Evolutionary conservation across 2,797 vertebrate species (phyloP).

Genomic region (Ceyx erithaca): DNA sequence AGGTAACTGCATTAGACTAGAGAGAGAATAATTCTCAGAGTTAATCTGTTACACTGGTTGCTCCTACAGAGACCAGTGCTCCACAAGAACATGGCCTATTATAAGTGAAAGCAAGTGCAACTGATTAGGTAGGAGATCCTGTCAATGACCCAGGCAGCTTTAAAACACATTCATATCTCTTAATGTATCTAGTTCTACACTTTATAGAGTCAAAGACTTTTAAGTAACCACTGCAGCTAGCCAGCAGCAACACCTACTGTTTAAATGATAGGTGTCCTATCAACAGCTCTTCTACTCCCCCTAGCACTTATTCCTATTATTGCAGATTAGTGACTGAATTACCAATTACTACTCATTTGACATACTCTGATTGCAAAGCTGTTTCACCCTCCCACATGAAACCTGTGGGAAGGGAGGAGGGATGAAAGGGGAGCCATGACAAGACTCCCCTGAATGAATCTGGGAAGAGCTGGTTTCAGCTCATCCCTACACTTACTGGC

Average conservation of each 20-base stretch:
- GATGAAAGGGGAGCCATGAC: neutral
- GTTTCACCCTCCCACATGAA: neutral
- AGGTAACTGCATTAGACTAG: neutral
- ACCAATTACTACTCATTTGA: neutral
- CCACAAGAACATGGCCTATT: neutral
- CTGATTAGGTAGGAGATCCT: neutral
- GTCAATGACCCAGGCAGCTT: neutral
- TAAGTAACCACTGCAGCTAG: neutral
- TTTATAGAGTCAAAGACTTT: neutral
- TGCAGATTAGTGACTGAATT: neutral
- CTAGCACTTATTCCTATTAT: constrained; percentile 1
- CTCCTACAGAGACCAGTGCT: neutral
- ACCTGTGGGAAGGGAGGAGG: neutral
- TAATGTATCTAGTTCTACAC: neutral
- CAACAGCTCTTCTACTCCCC: constrained; percentile 50
- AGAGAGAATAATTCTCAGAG: neutral
- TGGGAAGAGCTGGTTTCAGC: neutral
- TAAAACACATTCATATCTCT: neutral
- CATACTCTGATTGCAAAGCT: neutral
- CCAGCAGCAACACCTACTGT: neutral
- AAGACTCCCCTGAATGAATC: neutral
- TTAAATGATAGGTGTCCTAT: neutral
- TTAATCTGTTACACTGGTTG: neutral
- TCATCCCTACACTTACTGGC: neutral
- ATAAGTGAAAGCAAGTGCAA: neutral